Evolutionary conservation across 2,797 vertebrate species (phyloP), one percentile per base, ranked within the genome.

Genomic region (Poliocrania exsul): DNA sequence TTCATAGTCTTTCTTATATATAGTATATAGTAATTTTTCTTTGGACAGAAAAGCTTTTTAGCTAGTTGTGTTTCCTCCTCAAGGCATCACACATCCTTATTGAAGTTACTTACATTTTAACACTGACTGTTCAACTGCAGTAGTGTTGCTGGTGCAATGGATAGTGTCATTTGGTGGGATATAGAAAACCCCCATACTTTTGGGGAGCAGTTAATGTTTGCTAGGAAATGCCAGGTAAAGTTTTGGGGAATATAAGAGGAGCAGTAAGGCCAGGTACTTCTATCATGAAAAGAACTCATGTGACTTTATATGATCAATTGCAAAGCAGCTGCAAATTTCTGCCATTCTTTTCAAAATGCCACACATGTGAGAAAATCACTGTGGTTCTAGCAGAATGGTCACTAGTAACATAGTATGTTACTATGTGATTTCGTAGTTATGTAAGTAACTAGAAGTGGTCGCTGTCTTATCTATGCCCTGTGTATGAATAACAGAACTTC

Each of bases 81-180:
- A 35, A 47, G 18, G 7, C 33, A 37, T n/a, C 28, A 19, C 8
- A 38, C 17, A 12, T 23, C 5, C 16, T 4, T 54, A 0, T 3
- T 3, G 5, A 69, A 64, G 15, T 47, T 53, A 16, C 12, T 42
- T 78, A 4, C 2, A 6, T 44, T 92, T 29, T 47, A 56, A 19
- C 7, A 38, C 13, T 54, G 53, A 23, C 14, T 64, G 1, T 14
- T 75, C 1, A 2, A 23, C 18, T 31, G 5, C 14, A 38, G 44
- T 38, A 15, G 7, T 67, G 14, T 42, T 2, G 4, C 24, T 54
- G 10, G 10, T 66, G 56, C 24, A 58, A 3, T 35, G 4, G 4
- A 35, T 53, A 42, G 10, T 8, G 4, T 49, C 11, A 35, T 78
- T 38, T 71, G 4, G 10, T 53, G 28, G 8, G 6, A 16, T 16